Percentiles rank a stretch among this genome's conserved stretches.
Evolutionary conservation across 2,113 vertebrate genomes (phyloP).

Genomic region (Takifugu bimaculatus): DNA sequence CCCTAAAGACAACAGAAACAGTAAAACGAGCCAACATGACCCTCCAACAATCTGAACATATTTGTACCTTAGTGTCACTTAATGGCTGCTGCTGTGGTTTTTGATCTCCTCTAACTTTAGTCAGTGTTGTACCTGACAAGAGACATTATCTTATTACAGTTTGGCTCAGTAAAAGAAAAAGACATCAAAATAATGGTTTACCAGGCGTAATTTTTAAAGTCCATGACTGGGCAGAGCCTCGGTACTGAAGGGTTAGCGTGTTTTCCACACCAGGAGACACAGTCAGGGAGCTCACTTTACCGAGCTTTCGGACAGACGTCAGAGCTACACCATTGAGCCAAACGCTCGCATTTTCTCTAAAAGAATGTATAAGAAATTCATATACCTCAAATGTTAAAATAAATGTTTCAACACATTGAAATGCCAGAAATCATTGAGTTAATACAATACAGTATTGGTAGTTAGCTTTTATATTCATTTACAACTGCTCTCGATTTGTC

Average conservation of each 20-base stretch:
- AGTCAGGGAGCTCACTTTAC: slow-evolving; percentile 51
- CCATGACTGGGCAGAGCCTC: slow-evolving; percentile 32
- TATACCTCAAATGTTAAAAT: not conserved
- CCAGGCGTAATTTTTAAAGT: slow-evolving; percentile 44
- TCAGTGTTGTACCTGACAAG: slow-evolving; percentile 38
- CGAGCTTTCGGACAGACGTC: slow-evolving; percentile 18
- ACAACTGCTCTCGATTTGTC: too few species aligned
- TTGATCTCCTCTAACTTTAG: slow-evolving; percentile 39
- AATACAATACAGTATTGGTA: too few species aligned
- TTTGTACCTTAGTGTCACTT: slow-evolving; percentile 38
- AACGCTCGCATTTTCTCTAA: slow-evolving; percentile 43
- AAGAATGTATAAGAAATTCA: not conserved
- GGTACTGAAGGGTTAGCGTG: slow-evolving; percentile 36
- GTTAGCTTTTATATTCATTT: too few species aligned
- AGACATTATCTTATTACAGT: not conserved
- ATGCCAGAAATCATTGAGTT: too few species aligned
- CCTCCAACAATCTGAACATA: not conserved
- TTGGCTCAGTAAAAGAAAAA: not conserved
- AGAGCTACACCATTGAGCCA: slow-evolving; percentile 54
- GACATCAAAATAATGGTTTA: slow-evolving; percentile 28
- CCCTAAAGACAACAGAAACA: slow-evolving; percentile 20
- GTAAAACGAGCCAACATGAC: not conserved
- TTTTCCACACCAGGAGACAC: slow-evolving; percentile 50
- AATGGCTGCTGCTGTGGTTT: slow-evolving; percentile 25
- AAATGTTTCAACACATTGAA: not conserved